Evolutionary conservation across 2,797 vertebrate species (phyloP).

Genomic region (Gallinago stenura): DNA sequence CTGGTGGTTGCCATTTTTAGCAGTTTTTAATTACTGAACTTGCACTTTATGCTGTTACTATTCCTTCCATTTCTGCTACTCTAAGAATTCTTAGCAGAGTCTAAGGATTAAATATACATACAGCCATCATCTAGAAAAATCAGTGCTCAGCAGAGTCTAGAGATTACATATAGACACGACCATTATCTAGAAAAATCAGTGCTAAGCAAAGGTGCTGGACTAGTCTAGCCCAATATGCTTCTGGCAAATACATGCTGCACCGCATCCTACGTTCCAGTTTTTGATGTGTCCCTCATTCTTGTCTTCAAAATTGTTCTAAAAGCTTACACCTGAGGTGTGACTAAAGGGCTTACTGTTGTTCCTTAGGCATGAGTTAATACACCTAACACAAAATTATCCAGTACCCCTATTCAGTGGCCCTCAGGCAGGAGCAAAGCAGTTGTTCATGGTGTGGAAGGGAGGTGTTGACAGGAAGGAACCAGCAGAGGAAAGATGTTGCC

Average conservation of each 20-base stretch:
- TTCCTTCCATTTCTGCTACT: not conserved
- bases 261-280: not conserved
- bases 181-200: not conserved
- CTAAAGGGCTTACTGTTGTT: not conserved
- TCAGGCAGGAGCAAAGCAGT: not conserved
- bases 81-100: not conserved
- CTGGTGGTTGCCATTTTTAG: not conserved
- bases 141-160: not conserved
- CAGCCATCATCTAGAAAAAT: not conserved
- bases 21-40: not conserved
- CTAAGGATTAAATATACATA: fast-evolving
- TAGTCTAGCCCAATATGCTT: not conserved
- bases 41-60: not conserved
- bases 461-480: not conserved
- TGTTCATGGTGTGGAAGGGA: not conserved
- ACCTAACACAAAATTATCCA: not conserved
- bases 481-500: not conserved
- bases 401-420: not conserved
- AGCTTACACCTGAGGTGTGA: not conserved
- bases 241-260: not conserved
- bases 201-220: not conserved
- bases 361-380: not conserved
- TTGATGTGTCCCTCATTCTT: not conserved
- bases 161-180: fast-evolving
- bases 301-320: not conserved